Evolutionary conservation across 2,888 invertebrate species (phyloP), one percentile per base, ranked within the genome.

Genomic region (Glyphotaelius pellucidus): DNA sequence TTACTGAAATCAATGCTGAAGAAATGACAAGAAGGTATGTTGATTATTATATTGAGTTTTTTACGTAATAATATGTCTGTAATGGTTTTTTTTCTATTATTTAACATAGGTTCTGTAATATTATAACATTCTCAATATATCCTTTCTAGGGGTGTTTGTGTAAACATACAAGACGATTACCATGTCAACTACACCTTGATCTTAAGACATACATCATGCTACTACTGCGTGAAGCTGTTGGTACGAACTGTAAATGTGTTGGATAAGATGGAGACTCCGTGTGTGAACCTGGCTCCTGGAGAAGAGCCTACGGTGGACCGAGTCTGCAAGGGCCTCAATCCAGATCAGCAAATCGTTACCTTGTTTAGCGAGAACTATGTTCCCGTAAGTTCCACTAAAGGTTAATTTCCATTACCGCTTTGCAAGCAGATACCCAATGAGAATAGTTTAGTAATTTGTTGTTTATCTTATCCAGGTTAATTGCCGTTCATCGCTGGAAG

Each of bases 401-500:
- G 32, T 81, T 81, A 32, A 81, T 81, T 19, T 81, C 14, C 14
- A 81, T 31, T n/a, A n/a, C 1, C 81, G 19, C 31, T 81, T 81
- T 32, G 19, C 31, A 32, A 81, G 81, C 32, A 32, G 31, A 15
- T 81, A 81, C 32, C 14, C 11, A 14, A 80, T 30, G 15, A 32
- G 32, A 31, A 32, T 81, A 81, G 32, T 32, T 81, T 32, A 14
- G 31, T 19, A 84, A 38, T 35, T 31, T 81, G 2, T 81, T 84
- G 11, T 84, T 35, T 84, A 9, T 84, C 15, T 32, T 15, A 15
- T 81, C 31, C 93, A 96, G 96, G 97, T 99, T 2, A 99, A 99
- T 95, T 99, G 99, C 94, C 97, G 99, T 92, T 98, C 99, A 4
- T 98, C 99, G 11, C 95, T 99, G 80, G 99, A 99, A 96, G 99